A percentile compares a stretch with the other conserved stretches of the same genome.
Conservation (phyloP, 1,140 invertebrate species). For the Ceratitis capitata region DNA sequence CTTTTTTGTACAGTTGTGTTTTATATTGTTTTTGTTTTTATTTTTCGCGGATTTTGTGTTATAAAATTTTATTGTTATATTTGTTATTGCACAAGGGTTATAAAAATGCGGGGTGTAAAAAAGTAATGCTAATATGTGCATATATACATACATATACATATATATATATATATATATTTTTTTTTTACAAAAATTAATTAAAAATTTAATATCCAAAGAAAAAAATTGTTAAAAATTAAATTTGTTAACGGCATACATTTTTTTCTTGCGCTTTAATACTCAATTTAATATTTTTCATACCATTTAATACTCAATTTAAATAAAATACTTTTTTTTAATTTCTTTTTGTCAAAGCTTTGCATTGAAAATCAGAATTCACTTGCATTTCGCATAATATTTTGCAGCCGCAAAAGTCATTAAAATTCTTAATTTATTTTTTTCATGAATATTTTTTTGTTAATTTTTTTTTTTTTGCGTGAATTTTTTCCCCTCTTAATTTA, state of each 20-base stretch:
- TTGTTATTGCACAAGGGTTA: not conserved
- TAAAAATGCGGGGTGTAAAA: not conserved
- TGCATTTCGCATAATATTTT: not conserved
- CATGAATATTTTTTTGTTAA: not conserved
- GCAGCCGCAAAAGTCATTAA: not conserved
- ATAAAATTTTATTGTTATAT: constrained; percentile 9
- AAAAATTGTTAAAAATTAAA: not conserved
- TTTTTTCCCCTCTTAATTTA: not conserved
- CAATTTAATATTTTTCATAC: not conserved
- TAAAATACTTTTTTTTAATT: not conserved
- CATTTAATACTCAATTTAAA: not conserved
- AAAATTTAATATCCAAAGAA: too few relatives aligned
- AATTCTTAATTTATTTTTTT: constrained; percentile 5
- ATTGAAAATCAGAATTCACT: not conserved
- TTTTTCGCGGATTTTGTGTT: too few relatives aligned
- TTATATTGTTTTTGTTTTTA: too few relatives aligned
- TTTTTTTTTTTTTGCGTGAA: not conserved
- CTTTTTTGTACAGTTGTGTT: too few relatives aligned
- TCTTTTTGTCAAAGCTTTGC: not conserved
- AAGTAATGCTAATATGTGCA: not conserved
- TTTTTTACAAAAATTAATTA: not conserved
- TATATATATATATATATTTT: too few relatives aligned
- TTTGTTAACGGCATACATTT: not conserved
- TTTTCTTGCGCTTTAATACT: not conserved
- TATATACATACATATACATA: too few relatives aligned